phyloP scores from a whole-genome alignment of 2,888 invertebrate species.

The Scelioninae gen. 2 region DNA sequence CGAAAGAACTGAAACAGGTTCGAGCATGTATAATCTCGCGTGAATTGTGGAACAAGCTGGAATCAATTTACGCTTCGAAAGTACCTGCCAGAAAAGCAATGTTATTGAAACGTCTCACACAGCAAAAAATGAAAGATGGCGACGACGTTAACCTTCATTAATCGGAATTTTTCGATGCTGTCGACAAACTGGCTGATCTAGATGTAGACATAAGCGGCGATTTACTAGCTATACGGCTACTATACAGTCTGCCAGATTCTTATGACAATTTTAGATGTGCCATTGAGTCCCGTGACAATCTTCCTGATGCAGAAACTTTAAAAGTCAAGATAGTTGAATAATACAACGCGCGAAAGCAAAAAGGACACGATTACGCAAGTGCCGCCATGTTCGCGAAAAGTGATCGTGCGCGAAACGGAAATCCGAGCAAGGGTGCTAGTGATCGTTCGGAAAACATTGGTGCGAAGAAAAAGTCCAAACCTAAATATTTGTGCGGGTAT shows the following conservation, averaged over 20 bases:
- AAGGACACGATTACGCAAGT: not conserved
- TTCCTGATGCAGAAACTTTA: not conserved
- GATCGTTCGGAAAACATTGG: too few species aligned
- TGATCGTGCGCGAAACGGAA: not conserved
- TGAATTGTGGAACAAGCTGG: not conserved
- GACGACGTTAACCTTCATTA: not conserved
- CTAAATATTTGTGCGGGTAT: not conserved
- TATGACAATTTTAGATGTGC: too few species aligned
- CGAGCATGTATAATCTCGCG: not conserved
- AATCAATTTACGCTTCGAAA: not conserved
- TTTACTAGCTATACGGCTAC: not conserved
- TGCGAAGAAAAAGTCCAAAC: not conserved
- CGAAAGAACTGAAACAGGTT: not conserved
- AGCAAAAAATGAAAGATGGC: not conserved
- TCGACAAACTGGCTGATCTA: not conserved
- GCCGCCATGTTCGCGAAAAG: constrained; percentile 1
- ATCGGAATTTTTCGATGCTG: not conserved
- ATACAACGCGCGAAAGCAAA: not conserved
- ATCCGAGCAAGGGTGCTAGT: too few species aligned
- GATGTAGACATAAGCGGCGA: not conserved
- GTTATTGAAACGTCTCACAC: not conserved
- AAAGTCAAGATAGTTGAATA: not conserved
- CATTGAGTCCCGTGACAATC: too few species aligned
- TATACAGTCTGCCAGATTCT: not conserved
- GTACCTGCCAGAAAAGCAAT: not conserved